Evolutionary conservation across 1,140 invertebrate genomes (phyloP).

Genomic region (Drosophila kohkoa): DNA sequence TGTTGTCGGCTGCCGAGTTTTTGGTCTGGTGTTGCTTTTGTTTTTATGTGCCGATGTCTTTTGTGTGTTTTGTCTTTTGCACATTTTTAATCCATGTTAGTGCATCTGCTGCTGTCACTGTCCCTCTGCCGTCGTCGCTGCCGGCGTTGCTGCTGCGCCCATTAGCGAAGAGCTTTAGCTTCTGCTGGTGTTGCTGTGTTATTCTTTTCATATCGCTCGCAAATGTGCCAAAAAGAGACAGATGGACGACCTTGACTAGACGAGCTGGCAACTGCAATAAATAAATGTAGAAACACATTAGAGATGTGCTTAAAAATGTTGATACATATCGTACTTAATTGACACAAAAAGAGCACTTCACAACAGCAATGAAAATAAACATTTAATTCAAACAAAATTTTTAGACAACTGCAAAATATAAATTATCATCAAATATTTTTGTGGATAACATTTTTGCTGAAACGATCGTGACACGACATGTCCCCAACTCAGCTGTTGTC

Average conservation of each 20-base stretch:
- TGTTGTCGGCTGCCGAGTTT: slow-evolving; percentile 25
- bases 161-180: slow-evolving; percentile 39
- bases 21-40: slow-evolving; percentile 37
- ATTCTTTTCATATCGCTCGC: slow-evolving; percentile 27
- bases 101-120: slow-evolving; percentile 64
- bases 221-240: slow-evolving; percentile 43
- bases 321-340: slow-evolving; percentile 8
- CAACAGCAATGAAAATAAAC: not conserved
- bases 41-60: slow-evolving; percentile 28
- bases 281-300: slow-evolving; percentile 10
- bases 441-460: not conserved
- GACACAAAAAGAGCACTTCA: not conserved
- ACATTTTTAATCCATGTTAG: slow-evolving; percentile 60
- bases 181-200: slow-evolving; percentile 1
- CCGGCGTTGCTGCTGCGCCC: slow-evolving; percentile 5
- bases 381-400: not conserved
- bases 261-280: slow-evolving; percentile 21
- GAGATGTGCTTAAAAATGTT: not conserved
- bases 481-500: slow-evolving; percentile 15
- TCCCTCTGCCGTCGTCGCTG: slow-evolving; percentile 9
- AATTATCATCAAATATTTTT: not conserved
- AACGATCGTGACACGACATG: slow-evolving; percentile 44
- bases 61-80: slow-evolving; percentile 44
- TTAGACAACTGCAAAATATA: not conserved
- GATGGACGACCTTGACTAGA: slow-evolving; percentile 44